Evolutionary conservation across 23 tunicate genomes (phyloP), one percentile per base, ranked within the genome.

Genomic region (Phallusia fumigata): DNA sequence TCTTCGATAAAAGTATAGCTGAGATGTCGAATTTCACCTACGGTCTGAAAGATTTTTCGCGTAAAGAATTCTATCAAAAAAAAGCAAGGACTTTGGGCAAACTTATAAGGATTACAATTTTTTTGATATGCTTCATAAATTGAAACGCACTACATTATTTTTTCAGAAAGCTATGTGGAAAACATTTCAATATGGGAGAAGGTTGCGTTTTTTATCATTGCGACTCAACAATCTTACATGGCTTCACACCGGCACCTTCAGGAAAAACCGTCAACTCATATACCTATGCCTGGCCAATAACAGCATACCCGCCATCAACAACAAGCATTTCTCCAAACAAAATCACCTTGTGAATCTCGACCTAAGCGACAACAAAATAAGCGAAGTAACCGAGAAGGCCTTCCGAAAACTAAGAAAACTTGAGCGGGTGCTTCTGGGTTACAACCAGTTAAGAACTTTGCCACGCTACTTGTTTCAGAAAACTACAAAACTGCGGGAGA

Each of bases 231-330:
- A 89, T 0, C 16, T 89, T 19, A 35, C 76, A 52, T 64, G 31
- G 40, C 73, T 89, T 31, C 69, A 69, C 52, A 40, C 35, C 33
- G 79, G 40, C 80, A 33, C 82, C 35, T 89, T 89, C 33, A 53
- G 85, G 64, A 52, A 52, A 44, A 79, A 84, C 80, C 53, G 53
- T 72, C 72, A 52, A 8, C 64, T 89, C 47, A 26, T 53, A 18
- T 30, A 73, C 12, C 64, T 89, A 30, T 19, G 36, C 69, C 76
- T 89, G 74, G 80, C 84, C 34, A 64, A 79, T 79, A 89, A 89
- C 75, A 34, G 64, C 21, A 33, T 89, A 18, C 22, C 64, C 11
- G 34, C 35, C 19, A 73, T 90, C 31, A 64, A 69, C 36, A 34
- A 58, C 1, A 77, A 34, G 28, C 19, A 45, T 26, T 65, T 90